Evolutionary conservation across 2,797 vertebrate genomes (phyloP).

Genomic region (Sebastolobus alascanus): DNA sequence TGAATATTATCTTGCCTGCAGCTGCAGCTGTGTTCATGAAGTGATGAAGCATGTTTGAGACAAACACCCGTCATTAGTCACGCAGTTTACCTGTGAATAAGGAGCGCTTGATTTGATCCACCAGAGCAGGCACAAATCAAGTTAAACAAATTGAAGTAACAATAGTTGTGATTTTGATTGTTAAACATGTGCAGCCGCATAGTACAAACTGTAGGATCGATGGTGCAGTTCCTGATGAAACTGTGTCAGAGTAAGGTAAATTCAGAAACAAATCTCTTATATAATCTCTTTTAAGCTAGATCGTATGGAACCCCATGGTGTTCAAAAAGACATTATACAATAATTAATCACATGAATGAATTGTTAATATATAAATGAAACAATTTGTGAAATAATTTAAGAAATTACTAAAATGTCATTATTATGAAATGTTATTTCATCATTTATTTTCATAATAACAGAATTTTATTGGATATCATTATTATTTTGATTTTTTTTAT

Average conservation of each 20-base stretch:
- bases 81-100: background rate
- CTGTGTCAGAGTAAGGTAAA: background rate
- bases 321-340: no score
- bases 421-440: no score
- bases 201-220: background rate
- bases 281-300: no score
- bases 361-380: background rate
- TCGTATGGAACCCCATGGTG: no score
- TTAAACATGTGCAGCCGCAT: background rate
- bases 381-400: background rate
- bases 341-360: no score
- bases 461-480: no score
- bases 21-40: background rate
- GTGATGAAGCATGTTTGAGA: background rate
- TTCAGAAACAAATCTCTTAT: background rate
- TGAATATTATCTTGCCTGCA: background rate
- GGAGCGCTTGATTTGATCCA: background rate
- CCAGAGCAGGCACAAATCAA: background rate
- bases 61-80: background rate
- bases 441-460: no score
- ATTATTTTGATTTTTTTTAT: no score
- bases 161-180: background rate
- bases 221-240: background rate
- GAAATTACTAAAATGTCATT: no score
- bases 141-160: background rate